These are phyloP conservation scores for Poecilus cupreus DNA, from an alignment of 2,888 invertebrate species.

Conservation along the genomic window DNA sequence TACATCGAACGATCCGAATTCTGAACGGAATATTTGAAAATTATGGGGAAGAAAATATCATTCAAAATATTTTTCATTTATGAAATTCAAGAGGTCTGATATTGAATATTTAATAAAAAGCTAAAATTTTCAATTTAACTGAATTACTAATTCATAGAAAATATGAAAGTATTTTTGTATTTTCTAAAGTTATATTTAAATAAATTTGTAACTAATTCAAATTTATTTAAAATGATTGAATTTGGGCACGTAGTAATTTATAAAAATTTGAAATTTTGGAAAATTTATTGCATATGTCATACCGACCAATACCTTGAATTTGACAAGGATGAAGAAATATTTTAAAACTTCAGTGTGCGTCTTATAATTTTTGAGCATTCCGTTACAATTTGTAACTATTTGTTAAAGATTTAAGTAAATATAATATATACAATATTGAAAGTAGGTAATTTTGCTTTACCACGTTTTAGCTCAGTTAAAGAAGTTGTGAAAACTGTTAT, in stretches of 20 bases:
- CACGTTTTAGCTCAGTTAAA: slow-evolving; percentile 48
- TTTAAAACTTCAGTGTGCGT: not conserved
- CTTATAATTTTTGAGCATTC: not conserved
- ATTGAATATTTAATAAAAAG: not conserved
- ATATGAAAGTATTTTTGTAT: not conserved
- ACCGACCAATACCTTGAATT: not conserved
- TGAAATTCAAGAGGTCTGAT: not conserved
- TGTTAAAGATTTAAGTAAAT: slow-evolving; percentile 60
- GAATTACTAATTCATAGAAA: slow-evolving; percentile 19
- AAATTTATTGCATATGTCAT: not conserved
- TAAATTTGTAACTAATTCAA: not conserved
- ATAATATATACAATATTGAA: slow-evolving; percentile 61
- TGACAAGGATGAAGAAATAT: slow-evolving; percentile 12
- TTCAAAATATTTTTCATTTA: not conserved
- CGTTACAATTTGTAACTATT: slow-evolving; percentile 42
- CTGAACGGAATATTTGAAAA: not conserved
- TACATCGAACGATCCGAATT: slow-evolving; percentile 22
- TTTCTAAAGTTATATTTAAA: not conserved
- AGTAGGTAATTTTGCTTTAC: slow-evolving; percentile 63
- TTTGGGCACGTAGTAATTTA: slow-evolving; percentile 34
- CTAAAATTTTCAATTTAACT: not conserved
- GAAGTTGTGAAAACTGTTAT: slow-evolving; percentile 13
- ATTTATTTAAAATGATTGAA: not conserved
- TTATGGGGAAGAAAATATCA: not conserved
- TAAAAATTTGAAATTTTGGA: not conserved